A percentile compares a stretch with the other conserved stretches of the same genome.
These are phyloP conservation scores for Polyodon spathula DNA, from an alignment of 2,113 vertebrate genomes.

Conservation along the genomic window DNA sequence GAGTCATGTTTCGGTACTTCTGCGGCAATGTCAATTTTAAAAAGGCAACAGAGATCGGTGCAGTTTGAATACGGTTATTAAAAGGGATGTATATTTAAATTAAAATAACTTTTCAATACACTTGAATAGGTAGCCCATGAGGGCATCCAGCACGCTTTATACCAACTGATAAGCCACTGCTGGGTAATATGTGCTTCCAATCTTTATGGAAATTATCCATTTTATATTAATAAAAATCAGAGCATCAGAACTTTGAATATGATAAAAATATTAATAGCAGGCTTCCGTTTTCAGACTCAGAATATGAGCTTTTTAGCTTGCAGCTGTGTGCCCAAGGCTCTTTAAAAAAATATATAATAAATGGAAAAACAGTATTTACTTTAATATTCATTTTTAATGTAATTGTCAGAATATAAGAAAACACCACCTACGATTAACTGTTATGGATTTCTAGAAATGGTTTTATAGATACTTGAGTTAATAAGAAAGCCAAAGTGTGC, in stretches of 20 bases:
- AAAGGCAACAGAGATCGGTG: conserved; percentile 57
- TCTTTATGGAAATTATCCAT: conserved; percentile 51
- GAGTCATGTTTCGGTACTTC: conserved; percentile 38
- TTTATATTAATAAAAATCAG: conserved; percentile 46
- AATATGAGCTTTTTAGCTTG: conserved; percentile 4
- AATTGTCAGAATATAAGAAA: conserved; percentile 2
- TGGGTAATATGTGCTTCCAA: conserved; percentile 52
- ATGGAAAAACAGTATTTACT: background rate
- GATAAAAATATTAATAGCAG: conserved; percentile 44
- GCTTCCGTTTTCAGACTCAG: conserved; percentile 22
- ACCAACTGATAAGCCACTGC: conserved; percentile 61
- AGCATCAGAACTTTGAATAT: conserved; percentile 41
- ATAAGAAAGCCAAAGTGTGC: background rate
- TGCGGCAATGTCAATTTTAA: conserved; percentile 62
- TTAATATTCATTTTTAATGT: conserved; percentile 14
- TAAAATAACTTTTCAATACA: conserved; percentile 69
- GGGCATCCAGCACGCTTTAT: conserved; percentile 66
- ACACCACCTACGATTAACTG: background rate
- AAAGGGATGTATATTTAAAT: conserved; percentile 82
- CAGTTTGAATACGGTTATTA: conserved; percentile 73
- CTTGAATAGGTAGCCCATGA: conserved; percentile 67
- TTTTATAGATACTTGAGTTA: conserved; percentile 1
- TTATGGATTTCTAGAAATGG: background rate
- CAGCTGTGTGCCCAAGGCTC: background rate
- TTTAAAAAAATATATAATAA: background rate